phyloP scores from a whole-genome alignment of 2,888 invertebrate genomes.

The Tenthredo distinguenda region DNA sequence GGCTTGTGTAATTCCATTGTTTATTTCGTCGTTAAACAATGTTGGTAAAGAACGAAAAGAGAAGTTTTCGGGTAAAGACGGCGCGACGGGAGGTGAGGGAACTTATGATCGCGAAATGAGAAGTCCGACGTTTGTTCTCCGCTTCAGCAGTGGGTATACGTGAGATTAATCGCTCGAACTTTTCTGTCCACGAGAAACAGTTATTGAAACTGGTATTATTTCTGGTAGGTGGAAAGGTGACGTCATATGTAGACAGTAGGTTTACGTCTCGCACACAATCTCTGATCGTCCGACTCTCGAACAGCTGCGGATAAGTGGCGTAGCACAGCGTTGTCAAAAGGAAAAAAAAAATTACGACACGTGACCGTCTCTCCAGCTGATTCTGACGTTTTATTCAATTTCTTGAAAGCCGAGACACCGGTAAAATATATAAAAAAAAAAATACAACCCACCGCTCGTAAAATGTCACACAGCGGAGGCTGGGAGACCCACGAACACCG shows the following conservation, averaged over 20 bases:
- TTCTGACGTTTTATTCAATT: conserved; percentile 33
- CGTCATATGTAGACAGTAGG: neutral
- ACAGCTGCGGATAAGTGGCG: neutral
- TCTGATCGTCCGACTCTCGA: neutral
- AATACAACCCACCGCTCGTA: conserved; percentile 20
- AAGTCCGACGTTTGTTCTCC: neutral
- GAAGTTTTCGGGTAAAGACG: neutral
- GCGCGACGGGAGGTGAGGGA: conserved; percentile 4
- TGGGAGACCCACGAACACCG: neutral
- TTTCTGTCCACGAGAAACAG: conserved; percentile 12
- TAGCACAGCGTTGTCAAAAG: neutral
- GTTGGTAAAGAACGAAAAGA: neutral
- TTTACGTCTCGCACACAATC: neutral
- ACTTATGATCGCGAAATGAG: conserved; percentile 8
- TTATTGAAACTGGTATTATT: conserved; percentile 3
- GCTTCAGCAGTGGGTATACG: neutral
- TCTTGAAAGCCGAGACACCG: conserved; percentile 8
- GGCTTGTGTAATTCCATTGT: conserved; percentile 21
- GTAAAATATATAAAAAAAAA: neutral
- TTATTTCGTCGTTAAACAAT: conserved; percentile 28
- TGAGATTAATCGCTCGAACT: conserved; percentile 15
- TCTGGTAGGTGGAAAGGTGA: neutral
- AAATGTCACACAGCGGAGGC: conserved; percentile 21
- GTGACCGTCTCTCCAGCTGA: conserved; percentile 18
- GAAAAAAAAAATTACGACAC: conserved; percentile 6